Conservation (phyloP, 2,888 invertebrate species). For the Sphaeridia pumilis region DNA sequence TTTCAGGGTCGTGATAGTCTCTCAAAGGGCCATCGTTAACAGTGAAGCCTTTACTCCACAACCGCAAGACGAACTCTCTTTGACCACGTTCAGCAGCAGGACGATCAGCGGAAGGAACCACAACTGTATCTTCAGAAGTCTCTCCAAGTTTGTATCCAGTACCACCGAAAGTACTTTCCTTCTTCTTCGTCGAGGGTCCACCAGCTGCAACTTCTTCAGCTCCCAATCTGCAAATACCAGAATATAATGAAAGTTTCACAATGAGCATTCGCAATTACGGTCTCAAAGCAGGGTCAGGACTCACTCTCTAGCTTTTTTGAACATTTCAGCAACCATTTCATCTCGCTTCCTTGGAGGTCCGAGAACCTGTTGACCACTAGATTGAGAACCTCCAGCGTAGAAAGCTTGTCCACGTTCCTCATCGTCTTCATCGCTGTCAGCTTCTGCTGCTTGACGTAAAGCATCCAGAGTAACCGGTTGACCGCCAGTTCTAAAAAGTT, state of each 20-base stretch:
- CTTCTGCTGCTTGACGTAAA: conserved; percentile 37
- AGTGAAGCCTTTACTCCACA: conserved; percentile 93
- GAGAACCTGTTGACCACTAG: conserved; percentile 86
- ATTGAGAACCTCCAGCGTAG: conserved; percentile 89
- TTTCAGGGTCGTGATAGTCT: conserved; percentile 68
- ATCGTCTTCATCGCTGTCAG: conserved; percentile 53
- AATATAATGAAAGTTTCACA: no score
- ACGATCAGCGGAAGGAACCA: conserved; percentile 7
- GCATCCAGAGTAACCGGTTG: conserved; percentile 27
- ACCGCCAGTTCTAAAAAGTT: no score
- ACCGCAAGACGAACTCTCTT: conserved; percentile 56
- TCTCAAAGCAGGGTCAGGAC: no score
- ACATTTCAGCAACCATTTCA: conserved; percentile 79
- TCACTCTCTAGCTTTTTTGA: conserved; percentile 81
- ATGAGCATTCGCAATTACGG: no score
- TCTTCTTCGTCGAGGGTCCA: conserved; percentile 29
- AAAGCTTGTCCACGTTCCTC: conserved; percentile 67
- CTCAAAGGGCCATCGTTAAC: conserved; percentile 78
- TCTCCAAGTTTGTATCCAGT: conserved; percentile 61
- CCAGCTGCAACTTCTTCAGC: conserved; percentile 24
- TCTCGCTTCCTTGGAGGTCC: conserved; percentile 71
- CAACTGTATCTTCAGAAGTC: conserved; percentile 44
- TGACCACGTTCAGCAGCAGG: conserved; percentile 19
- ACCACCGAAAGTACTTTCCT: conserved; percentile 48
- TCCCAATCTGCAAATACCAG: conserved; percentile 16